Evolutionary conservation across 2,797 vertebrate genomes (phyloP).

Genomic region (Dromococcyx pavoninus): DNA sequence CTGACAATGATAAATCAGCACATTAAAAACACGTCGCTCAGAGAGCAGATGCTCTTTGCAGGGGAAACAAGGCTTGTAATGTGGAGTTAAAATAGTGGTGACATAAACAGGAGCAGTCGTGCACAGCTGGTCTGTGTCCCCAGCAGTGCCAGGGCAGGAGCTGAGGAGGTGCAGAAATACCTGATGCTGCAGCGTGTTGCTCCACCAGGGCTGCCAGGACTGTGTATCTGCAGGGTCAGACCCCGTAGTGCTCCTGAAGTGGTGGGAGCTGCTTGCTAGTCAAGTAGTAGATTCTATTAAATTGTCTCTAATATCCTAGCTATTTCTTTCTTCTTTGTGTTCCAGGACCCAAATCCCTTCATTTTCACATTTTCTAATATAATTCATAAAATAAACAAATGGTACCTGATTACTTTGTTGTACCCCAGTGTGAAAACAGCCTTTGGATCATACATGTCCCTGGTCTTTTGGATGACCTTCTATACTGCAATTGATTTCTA

Average conservation of each 20-base stretch:
- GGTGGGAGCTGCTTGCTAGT: neutral
- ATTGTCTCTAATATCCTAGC: neutral
- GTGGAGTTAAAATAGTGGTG: conserved; percentile 32
- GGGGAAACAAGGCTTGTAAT: conserved; percentile 45
- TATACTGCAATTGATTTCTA: neutral
- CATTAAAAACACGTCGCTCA: conserved; percentile 70
- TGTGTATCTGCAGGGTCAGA: neutral
- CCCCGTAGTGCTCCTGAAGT: neutral
- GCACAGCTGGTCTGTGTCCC: neutral
- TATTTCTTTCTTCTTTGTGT: neutral
- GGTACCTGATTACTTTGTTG: neutral
- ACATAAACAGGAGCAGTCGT: conserved; percentile 33
- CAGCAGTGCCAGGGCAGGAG: conserved; percentile 10
- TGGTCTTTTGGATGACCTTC: neutral
- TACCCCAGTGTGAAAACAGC: neutral
- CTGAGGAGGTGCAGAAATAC: neutral
- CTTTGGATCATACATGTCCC: neutral
- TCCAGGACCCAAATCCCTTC: neutral
- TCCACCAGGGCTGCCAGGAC: neutral
- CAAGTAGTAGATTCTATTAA: neutral
- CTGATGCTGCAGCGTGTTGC: neutral
- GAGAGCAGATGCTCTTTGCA: conserved; percentile 58
- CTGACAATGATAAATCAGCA: conserved; percentile 74
- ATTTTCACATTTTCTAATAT: neutral
- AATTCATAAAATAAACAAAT: neutral